Percentiles rank a stretch among this genome's conserved stretches.
Evolutionary conservation across 2,797 vertebrate genomes (phyloP).

Genomic region (Danio kyathit): DNA sequence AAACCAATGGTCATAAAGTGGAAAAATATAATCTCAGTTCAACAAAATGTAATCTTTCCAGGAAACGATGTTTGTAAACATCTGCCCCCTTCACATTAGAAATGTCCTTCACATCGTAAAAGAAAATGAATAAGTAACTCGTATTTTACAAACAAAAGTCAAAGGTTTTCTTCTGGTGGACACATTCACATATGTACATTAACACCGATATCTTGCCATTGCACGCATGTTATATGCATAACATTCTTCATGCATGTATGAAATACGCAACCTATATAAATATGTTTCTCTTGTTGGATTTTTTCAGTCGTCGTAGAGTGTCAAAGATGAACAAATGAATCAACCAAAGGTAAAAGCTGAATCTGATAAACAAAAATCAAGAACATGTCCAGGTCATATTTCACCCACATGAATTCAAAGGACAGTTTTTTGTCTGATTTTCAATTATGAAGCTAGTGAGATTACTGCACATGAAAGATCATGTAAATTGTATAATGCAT

Average conservation of each 20-base stretch:
- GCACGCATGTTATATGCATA: slow-evolving; percentile 1
- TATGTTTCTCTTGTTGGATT: neutral
- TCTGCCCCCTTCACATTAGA: slow-evolving; percentile 30
- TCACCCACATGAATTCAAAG: too few relatives aligned
- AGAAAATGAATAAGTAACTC: neutral
- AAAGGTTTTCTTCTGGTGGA: neutral
- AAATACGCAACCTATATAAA: neutral
- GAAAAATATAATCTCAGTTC: slow-evolving; percentile 19
- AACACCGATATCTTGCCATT: slow-evolving; percentile 24
- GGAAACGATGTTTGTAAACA: slow-evolving; percentile 22
- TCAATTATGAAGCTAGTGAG: too few relatives aligned
- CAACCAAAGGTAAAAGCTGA: neutral
- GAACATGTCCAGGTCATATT: neutral
- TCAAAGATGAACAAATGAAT: neutral
- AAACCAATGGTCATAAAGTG: slow-evolving; percentile 3
- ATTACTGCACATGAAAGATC: neutral
- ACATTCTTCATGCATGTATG: slow-evolving; percentile 1
- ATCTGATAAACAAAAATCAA: too few relatives aligned
- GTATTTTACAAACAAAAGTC: slow-evolving; percentile 5
- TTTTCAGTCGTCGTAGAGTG: neutral
- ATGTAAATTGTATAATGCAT: neutral
- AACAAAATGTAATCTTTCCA: slow-evolving; percentile 9
- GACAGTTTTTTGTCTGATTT: too few relatives aligned
- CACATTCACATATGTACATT: slow-evolving; percentile 43
- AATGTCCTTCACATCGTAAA: slow-evolving; percentile 15